A percentile compares a stretch with the other conserved stretches of the same genome.
Evolutionary conservation across 2,888 invertebrate species (phyloP).

Genomic region (Oithona nana): DNA sequence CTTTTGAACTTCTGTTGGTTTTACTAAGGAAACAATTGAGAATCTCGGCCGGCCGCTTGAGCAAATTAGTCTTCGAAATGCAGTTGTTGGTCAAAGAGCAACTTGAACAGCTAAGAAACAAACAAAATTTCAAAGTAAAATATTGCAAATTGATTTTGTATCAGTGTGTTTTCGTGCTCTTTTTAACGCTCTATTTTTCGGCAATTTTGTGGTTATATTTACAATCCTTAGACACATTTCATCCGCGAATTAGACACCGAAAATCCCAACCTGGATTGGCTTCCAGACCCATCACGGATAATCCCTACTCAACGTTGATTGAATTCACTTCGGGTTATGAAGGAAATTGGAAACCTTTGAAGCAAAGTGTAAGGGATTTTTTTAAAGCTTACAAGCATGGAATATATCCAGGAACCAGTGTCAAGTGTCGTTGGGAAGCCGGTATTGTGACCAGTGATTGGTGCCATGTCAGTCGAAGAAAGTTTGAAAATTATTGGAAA

Average conservation of each 20-base stretch:
- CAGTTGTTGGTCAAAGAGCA: too few species aligned
- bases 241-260: not conserved
- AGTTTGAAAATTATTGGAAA: not conserved
- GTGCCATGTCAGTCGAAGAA: not conserved
- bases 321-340: not conserved
- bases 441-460: not conserved
- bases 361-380: not conserved
- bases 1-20: too few species aligned
- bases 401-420: not conserved
- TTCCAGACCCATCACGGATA: not conserved
- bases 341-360: not conserved
- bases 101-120: too few species aligned
- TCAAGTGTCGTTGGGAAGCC: not conserved
- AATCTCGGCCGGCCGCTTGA: too few species aligned
- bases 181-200: too few species aligned
- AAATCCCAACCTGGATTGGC: not conserved
- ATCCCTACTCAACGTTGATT: slow-evolving; percentile 2
- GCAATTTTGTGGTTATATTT: too few species aligned
- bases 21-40: too few species aligned
- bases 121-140: too few species aligned
- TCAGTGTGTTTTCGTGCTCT: too few species aligned
- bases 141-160: too few species aligned
- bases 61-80: too few species aligned
- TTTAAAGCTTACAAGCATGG: too few species aligned
- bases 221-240: not conserved